A percentile compares a stretch with the other conserved stretches of the same genome.
Evolutionary conservation across 2,797 vertebrate genomes (phyloP).

Genomic region (Centropyge bicolor): DNA sequence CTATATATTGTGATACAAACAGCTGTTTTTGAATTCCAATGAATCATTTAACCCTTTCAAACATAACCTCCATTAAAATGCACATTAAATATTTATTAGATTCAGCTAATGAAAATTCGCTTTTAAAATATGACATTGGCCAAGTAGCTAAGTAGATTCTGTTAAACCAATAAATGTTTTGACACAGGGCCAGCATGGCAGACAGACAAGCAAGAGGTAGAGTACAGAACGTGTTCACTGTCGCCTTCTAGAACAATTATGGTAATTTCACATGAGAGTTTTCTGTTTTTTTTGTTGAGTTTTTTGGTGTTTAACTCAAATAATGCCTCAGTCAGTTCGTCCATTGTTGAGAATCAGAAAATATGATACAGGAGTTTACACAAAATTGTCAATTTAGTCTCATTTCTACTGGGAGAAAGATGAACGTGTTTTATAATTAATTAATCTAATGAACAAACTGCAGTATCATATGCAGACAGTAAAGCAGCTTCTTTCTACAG

Average conservation of each 20-base stretch:
- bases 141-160: neutral
- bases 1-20: neutral
- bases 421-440: too few species aligned
- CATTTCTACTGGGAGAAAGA: too few species aligned
- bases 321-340: too few species aligned
- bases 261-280: neutral
- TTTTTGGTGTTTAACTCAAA: too few species aligned
- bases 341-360: too few species aligned
- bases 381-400: too few species aligned
- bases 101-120: neutral
- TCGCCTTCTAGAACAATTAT: neutral
- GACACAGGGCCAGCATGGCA: neutral
- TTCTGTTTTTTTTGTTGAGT: neutral
- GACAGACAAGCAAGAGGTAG: neutral
- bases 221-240: neutral
- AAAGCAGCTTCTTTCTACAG: conserved; percentile 4
- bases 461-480: conserved; percentile 3
- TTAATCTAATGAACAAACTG: conserved; percentile 10
- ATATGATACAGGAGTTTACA: too few species aligned
- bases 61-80: neutral
- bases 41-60: neutral
- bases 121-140: neutral
- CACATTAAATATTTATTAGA: neutral
- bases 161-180: neutral
- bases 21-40: neutral